Conservation (phyloP, 2,888 invertebrate genomes). For the Mythimna pallens region DNA sequence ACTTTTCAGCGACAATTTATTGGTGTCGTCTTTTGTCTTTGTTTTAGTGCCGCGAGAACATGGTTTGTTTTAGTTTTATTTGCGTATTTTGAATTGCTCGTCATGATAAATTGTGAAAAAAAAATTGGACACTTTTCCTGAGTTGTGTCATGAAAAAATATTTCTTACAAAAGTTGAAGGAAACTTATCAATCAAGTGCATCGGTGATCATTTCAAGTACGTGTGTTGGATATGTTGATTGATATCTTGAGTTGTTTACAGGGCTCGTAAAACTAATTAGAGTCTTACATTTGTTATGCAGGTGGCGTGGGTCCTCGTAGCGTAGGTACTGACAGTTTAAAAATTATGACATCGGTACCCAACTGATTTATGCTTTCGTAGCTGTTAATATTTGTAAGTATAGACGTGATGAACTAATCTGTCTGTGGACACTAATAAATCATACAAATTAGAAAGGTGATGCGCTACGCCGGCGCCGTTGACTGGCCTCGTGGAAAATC, state of each 20-base stretch:
- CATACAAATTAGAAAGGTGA: constrained; percentile 44
- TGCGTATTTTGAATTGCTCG: constrained; percentile 74
- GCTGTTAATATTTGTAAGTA: constrained; percentile 31
- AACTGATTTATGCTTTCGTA: constrained; percentile 43
- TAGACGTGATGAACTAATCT: constrained; percentile 37
- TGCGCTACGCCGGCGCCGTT: constrained; percentile 1
- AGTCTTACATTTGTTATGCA: constrained; percentile 69
- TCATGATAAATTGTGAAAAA: constrained; percentile 66
- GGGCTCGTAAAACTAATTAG: constrained; percentile 74
- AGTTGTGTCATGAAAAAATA: not conserved
- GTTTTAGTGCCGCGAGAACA: constrained; percentile 84
- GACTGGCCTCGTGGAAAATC: constrained; percentile 31
- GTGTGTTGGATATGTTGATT: constrained; percentile 65
- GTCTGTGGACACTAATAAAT: constrained; percentile 48
- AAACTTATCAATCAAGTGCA: constrained; percentile 50
- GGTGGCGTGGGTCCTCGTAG: constrained; percentile 65
- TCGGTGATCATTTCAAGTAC: constrained; percentile 67
- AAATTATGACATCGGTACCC: constrained; percentile 47
- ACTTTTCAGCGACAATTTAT: constrained; percentile 89
- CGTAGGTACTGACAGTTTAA: constrained; percentile 44
- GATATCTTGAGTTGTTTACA: constrained; percentile 78
- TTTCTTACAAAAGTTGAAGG: constrained; percentile 22
- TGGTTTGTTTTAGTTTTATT: constrained; percentile 83
- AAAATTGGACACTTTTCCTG: constrained; percentile 38
- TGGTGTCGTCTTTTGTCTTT: constrained; percentile 87